Base-by-base conservation (phyloP, 2,113 vertebrate species). In the Percina caprodes region DNA sequence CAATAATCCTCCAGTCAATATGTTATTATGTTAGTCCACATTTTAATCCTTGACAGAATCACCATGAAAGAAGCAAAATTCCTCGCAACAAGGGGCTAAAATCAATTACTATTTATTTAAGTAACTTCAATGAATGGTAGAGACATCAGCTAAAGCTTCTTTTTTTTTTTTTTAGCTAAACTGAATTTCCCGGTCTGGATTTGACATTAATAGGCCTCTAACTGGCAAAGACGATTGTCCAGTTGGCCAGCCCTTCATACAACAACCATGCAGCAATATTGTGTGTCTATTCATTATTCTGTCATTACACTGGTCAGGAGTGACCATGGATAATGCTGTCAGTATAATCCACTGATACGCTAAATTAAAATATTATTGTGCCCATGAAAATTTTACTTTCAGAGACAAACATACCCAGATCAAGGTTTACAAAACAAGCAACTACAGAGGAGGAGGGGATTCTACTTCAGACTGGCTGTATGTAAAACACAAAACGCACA, bases 341-440 rank as follows among this genome's bases (percentile, higher is more conserved):
- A 21, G 13, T 6, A 7, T 56, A 26, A 48, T 39, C 16, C 3
- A 54, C 56, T 21, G 56, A n/a, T 55, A 45, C 7, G 2, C 33
- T 23, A 10, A 70, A 48, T 24, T 5, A 30, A 65, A 60, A 30
- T 58, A 15, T 62, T 66, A 13, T 26, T 14, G 18, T 19, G 60
- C 54, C 68, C 48, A 12, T 65, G 73, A 69, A 60, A 68, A 33
- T 19, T 2, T 0, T 79, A 30, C 33, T 59, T 49, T 1, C 0
- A 67, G 15, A 19, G 70, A n/a, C 45, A 54, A 88, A 72, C 52
- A 65, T 3, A 21, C 33, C 18, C 24, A 16, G 19, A 35, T 76
- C 66, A 49, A 74, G 72, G 71, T 67, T 82, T 62, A 46, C 10
- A 3, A 62, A 62, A 68, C 48, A 62, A 18, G 48, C n/a, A 54